A percentile compares a stretch with the other conserved stretches of the same genome.
Evolutionary conservation across 2,888 invertebrate species (phyloP).

Genomic region (Odontomyia ornata): DNA sequence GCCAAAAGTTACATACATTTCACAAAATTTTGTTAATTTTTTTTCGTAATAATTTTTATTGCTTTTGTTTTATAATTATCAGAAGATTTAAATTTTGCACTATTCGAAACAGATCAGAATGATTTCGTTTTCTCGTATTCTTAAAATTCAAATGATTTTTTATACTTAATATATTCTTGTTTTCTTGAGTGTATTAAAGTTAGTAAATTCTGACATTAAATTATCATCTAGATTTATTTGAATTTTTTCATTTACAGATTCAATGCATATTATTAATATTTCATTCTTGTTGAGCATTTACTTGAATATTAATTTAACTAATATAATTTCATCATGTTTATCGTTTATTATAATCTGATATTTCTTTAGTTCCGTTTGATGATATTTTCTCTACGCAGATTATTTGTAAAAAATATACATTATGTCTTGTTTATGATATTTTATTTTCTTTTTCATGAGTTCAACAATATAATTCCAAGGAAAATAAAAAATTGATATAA

Average conservation of each 20-base stretch:
- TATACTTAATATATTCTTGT: conserved; percentile 42
- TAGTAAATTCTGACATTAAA: conserved; percentile 49
- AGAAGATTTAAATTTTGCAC: too few relatives aligned
- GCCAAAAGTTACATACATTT: too few relatives aligned
- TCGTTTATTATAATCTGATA: conserved; percentile 7
- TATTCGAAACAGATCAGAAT: not conserved
- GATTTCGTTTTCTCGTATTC: too few relatives aligned
- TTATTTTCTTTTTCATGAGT: too few relatives aligned
- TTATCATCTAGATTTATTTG: conserved; percentile 44
- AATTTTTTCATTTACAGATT: not conserved
- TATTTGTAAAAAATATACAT: conserved; percentile 32
- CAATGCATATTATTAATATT: not conserved
- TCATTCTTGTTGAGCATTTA: not conserved
- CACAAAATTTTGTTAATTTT: too few relatives aligned
- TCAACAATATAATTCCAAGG: too few relatives aligned
- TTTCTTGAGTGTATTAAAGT: conserved; percentile 37
- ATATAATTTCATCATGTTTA: not conserved
- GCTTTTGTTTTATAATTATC: too few relatives aligned
- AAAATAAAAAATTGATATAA: conserved; percentile 1
- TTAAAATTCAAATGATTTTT: not conserved
- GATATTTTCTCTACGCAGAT: not conserved
- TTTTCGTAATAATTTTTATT: too few relatives aligned
- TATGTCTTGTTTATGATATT: not conserved
- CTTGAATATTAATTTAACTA: conserved; percentile 19
- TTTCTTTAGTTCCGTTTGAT: conserved; percentile 3